phyloP scores from a whole-genome alignment of 92 coral and sea anemone genomes.

The Porites lobata region DNA sequence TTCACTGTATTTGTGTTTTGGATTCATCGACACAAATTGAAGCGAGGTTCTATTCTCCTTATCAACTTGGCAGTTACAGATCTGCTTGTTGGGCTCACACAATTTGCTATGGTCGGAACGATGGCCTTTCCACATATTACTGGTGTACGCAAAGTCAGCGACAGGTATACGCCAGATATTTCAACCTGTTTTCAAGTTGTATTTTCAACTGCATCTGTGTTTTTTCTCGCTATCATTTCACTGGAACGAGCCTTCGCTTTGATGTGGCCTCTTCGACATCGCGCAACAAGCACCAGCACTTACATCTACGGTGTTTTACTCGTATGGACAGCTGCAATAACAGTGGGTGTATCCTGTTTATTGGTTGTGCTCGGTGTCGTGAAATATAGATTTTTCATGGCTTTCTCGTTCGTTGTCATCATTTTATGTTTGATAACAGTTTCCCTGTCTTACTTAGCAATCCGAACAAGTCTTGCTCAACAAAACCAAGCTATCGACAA shows the following conservation, averaged over 20 bases:
- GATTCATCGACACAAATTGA: neutral
- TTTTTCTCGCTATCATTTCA: neutral
- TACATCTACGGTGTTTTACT: neutral
- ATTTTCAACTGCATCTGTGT: neutral
- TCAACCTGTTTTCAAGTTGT: neutral
- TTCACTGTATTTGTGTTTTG: neutral
- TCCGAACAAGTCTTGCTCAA: neutral
- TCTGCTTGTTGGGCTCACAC: neutral
- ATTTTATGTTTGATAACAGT: neutral
- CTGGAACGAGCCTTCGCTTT: neutral
- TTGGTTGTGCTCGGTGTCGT: neutral
- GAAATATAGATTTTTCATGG: no score
- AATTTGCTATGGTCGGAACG: neutral
- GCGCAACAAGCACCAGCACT: neutral
- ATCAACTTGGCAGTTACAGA: conserved; percentile 2
- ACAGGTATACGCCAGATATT: neutral
- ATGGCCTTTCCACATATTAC: neutral
- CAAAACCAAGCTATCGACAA: neutral
- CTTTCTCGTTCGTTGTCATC: no score
- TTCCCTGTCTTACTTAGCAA: neutral
- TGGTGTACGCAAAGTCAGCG: neutral
- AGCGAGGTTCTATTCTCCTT: neutral
- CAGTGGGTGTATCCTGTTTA: neutral
- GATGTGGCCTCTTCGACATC: neutral
- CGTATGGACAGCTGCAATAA: neutral